Base-by-base conservation (phyloP, 2,888 invertebrate genomes). In the Melangyna quadrimaculata region DNA sequence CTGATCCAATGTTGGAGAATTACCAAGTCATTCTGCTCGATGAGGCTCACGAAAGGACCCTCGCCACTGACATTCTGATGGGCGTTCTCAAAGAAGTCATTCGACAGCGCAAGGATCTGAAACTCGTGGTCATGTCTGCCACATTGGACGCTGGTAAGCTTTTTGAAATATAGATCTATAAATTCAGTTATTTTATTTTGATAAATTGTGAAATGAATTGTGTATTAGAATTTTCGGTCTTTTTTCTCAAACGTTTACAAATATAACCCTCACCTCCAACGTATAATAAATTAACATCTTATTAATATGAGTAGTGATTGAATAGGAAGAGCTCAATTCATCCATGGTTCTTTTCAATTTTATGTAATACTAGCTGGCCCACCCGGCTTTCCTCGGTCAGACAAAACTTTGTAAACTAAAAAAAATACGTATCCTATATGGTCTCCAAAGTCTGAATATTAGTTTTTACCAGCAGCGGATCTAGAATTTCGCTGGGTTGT, bases 61-160 rank as follows among this genome's bases (percentile, higher is more conserved):
- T 99, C 48, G 98, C 99, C 0, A 99, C 99, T 0, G 99, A 99
- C 91, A 98, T 99, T 73, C 93, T 99, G 1, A 99, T 99, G 99
- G 99, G 99, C 45, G 97, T 99, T 0, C 92, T 98, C 0, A 99
- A 99, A 92, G 99, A 99, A 93, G 98, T 99, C 0, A 97, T 92
- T 40, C 90, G 92, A 88, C 98, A 99, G 89, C 94, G 99, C 27
- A 93, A 94, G 0, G 99, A 99, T 92, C 93, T 99, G 75, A 99
- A 99, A 92, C 94, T 99, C 75, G 98, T 99, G 84, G 97, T 99
- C 89, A 99, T 99, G 99, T 98, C 98, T 84, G 99, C 99, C 0
- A 99, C 99, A 0, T 93, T 99, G 35, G 99, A 99, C 92, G 99
- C 99, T 59, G 99, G 99, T 6, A 99, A 92, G 29, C 17, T 17